Evolutionary conservation across 2,888 invertebrate genomes (phyloP), one percentile per base, ranked within the genome.

Genomic region (Trichopoda pennipes): DNA sequence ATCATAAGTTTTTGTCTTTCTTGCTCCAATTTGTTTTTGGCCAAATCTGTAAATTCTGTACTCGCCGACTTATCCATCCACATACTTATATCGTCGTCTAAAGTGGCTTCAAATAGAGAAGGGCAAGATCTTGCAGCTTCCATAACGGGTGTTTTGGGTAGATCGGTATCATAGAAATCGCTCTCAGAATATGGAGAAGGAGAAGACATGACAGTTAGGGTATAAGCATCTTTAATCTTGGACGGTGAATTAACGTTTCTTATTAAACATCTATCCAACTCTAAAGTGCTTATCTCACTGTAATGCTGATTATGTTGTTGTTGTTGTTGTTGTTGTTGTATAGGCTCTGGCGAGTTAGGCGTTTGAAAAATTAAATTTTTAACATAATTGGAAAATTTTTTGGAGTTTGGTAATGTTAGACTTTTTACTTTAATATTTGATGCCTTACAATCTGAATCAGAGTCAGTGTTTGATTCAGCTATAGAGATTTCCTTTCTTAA

Each of bases 401-500:
- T 70, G 3, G 78, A 32, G 23, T 66, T 70, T 6, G 78, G 60
- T 10, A 72, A 16, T 10, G 69, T 78, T 14, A 16, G 23, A 12
- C 12, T 55, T 42, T 69, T 21, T 0, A 42, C 53, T 42, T 61
- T 56, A 1, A 1, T 21, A 28, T 42, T 14, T 77, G 38, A 4
- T 4, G 47, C 1, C 12, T 58, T 74, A 21, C n/a, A 84, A 58
- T 90, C 90, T 0, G 88, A 87, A 12, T 90, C 90, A 0, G 90
- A 90, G 17, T 90, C 90, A 9, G 88, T 88, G 0, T 85, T 87
- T 16, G 87, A 85, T 53, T 88, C 88, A 3, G 88, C 86, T 70
- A 88, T 86, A 0, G 88, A 88, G 35, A 86, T 87, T 17, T 90
- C 89, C 66, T 90, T 90, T 68, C 87, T 89, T 88, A 88, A 88